These are phyloP conservation scores for Mamestra configurata DNA, from an alignment of 1,140 invertebrate genomes.

Conservation along the genomic window DNA sequence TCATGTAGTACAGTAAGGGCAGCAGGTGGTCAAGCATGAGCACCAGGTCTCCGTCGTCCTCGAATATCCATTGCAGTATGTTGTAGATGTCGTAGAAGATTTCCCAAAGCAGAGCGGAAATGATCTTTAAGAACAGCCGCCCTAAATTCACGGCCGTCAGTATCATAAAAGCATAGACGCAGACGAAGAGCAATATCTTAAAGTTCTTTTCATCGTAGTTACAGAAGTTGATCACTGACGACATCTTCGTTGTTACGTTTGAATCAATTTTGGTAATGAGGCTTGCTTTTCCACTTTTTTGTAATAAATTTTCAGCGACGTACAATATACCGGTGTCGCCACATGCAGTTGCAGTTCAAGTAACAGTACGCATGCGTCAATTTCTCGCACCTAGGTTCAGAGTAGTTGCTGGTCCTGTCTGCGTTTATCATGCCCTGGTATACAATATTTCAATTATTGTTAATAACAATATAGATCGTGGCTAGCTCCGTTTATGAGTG, in stretches of 20 bases:
- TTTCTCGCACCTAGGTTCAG: neutral
- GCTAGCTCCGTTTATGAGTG: too few relatives aligned
- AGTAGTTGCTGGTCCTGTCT: neutral
- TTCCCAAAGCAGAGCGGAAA: neutral
- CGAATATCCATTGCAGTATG: neutral
- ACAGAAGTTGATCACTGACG: too few relatives aligned
- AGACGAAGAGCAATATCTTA: neutral
- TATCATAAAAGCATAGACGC: neutral
- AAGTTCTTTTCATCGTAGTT: neutral
- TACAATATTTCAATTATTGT: neutral
- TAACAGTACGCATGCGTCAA: conserved; percentile 9
- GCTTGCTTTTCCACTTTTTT: too few relatives aligned
- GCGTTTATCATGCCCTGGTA: neutral
- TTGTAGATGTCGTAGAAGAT: neutral
- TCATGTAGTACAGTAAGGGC: neutral
- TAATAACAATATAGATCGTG: too few relatives aligned
- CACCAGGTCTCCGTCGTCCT: neutral
- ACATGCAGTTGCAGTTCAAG: neutral
- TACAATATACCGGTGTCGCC: neutral
- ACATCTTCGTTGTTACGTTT: neutral
- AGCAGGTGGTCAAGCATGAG: neutral
- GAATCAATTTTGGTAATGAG: neutral
- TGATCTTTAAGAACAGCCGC: neutral
- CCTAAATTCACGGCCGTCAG: neutral
- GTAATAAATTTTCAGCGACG: too few relatives aligned